Evolutionary conservation across 2,113 vertebrate genomes (phyloP).

Genomic region (Himantopus leucocephalus): DNA sequence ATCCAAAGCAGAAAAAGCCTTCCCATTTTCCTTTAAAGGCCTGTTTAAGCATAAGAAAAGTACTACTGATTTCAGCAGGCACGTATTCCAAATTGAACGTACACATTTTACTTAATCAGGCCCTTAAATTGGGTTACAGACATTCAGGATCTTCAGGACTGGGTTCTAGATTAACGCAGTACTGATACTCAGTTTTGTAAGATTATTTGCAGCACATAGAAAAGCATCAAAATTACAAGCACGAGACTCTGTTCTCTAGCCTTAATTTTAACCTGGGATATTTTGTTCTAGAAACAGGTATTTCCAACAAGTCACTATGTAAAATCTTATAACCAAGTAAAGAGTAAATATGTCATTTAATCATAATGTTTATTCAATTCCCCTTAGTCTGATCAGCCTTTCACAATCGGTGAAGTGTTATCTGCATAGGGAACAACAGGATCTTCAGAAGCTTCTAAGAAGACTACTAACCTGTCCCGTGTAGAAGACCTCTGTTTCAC

Average conservation of each 20-base stretch:
- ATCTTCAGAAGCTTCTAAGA: neutral
- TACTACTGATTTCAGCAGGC: neutral
- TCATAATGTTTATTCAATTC: neutral
- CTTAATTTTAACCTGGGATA: neutral
- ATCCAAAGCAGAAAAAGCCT: neutral
- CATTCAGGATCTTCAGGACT: neutral
- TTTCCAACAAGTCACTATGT: neutral
- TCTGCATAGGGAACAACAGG: neutral
- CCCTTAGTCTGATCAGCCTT: neutral
- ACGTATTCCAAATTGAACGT: neutral
- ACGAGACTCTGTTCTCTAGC: neutral
- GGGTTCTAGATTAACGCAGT: neutral
- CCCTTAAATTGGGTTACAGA: neutral
- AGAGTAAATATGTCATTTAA: neutral
- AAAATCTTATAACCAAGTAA: neutral
- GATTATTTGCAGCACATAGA: neutral
- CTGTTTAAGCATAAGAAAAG: neutral
- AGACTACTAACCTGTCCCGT: conserved; percentile 82
- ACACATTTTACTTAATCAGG: neutral
- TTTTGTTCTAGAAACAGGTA: neutral
- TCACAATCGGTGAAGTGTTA: neutral
- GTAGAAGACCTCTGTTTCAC: conserved; percentile 72
- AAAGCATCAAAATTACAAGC: neutral
- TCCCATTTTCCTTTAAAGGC: neutral
- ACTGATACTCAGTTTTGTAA: neutral